Evolutionary conservation across 37 sponge, comb jelly and placozoan species (phyloP).

Genomic region (Lycopodina hypogea): DNA sequence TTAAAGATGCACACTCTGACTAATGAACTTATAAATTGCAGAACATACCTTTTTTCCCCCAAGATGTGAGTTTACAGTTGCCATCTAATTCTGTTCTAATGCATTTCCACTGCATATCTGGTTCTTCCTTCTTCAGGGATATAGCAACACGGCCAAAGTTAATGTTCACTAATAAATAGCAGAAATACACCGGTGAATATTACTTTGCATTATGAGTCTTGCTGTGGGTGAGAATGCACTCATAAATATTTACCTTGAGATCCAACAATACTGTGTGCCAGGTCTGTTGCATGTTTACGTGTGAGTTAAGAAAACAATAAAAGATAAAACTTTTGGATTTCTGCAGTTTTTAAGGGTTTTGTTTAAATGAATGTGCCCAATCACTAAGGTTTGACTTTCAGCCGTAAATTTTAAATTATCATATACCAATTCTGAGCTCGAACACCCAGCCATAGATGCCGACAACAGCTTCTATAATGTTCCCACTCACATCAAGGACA

Average conservation of each 20-base stretch:
- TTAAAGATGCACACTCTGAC: no score
- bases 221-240: no score
- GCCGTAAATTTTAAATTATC: no score
- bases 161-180: constrained; percentile 14
- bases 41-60: constrained; percentile 37
- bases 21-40: no score
- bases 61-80: constrained; percentile 8
- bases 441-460: constrained; percentile 48
- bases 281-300: background rate
- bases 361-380: background rate
- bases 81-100: constrained; percentile 31
- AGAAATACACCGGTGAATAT: background rate
- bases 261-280: background rate
- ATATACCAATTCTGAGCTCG: constrained; percentile 47
- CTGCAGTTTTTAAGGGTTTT: no score
- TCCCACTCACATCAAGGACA: constrained; percentile 38
- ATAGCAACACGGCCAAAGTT: constrained; percentile 26
- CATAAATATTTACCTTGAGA: constrained; percentile 20
- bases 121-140: constrained; percentile 19
- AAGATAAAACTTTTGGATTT: no score
- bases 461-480: constrained; percentile 29
- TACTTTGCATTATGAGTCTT: background rate
- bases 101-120: constrained; percentile 23
- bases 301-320: background rate
- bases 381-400: no score